Evolutionary conservation across 2,888 invertebrate genomes (phyloP).

Genomic region (Ophion slaviceki): DNA sequence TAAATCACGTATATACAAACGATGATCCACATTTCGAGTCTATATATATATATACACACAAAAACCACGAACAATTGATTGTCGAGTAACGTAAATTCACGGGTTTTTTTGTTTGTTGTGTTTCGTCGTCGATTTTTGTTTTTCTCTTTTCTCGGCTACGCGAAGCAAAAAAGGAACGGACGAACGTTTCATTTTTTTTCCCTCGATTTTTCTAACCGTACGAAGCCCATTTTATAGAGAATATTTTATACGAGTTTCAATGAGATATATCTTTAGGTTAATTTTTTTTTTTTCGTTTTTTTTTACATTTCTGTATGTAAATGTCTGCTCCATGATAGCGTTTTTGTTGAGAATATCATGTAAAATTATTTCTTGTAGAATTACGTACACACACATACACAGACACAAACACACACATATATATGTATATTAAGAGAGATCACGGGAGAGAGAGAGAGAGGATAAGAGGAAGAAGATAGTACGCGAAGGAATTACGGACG

Average conservation of each 20-base stretch:
- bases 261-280: constrained; percentile 77
- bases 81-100: constrained; percentile 2
- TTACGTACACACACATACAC: constrained; percentile 50
- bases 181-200: constrained; percentile 73
- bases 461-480: constrained; percentile 50
- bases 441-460: constrained; percentile 19
- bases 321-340: constrained; percentile 81
- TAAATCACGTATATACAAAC: no score
- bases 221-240: constrained; percentile 65
- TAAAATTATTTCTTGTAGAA: constrained; percentile 79
- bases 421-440: constrained; percentile 24
- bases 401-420: constrained; percentile 52
- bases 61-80: neutral
- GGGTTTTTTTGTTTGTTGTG: neutral
- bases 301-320: constrained; percentile 82
- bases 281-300: constrained; percentile 80
- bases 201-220: constrained; percentile 67
- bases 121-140: no score
- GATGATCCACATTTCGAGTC: no score
- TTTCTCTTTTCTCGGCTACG: no score
- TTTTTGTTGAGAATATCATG: constrained; percentile 82
- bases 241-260: constrained; percentile 79
- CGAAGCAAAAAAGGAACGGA: constrained; percentile 19
- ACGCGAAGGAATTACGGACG: constrained; percentile 73
- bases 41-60: no score